These are phyloP conservation scores for Latrodectus hesperus DNA, from an alignment of 2,888 invertebrate genomes.

Conservation along the genomic window DNA sequence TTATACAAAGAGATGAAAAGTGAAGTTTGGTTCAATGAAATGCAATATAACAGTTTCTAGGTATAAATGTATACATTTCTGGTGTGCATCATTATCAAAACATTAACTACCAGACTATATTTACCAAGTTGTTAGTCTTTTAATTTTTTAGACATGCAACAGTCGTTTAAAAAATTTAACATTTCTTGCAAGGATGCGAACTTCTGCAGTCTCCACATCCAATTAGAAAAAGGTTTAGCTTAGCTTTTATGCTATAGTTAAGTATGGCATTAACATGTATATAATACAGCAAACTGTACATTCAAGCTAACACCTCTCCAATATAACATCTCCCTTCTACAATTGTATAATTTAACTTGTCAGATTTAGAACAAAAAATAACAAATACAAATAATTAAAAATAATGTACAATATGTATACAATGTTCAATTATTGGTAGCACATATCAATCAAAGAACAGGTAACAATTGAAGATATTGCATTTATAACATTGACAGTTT, in stretches of 20 bases:
- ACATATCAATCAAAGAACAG: constrained; percentile 48
- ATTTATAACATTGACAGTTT: too few species aligned
- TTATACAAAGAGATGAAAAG: constrained; percentile 57
- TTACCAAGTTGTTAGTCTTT: constrained; percentile 41
- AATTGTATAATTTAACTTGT: constrained; percentile 12
- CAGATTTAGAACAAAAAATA: neutral
- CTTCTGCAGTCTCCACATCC: too few species aligned
- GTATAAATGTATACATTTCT: constrained; percentile 55
- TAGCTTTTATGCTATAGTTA: constrained; percentile 41
- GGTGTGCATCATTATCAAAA: constrained; percentile 64
- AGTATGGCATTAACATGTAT: constrained; percentile 54
- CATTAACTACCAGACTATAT: constrained; percentile 60
- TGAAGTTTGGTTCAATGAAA: constrained; percentile 52
- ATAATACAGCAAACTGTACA: constrained; percentile 64
- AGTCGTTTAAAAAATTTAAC: constrained; percentile 29
- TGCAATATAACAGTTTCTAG: constrained; percentile 60
- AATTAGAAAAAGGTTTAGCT: too few species aligned
- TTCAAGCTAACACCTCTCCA: constrained; percentile 56
- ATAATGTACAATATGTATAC: too few species aligned
- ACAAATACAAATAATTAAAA: constrained; percentile 18
- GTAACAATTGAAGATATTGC: constrained; percentile 3
- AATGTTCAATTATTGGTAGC: neutral
- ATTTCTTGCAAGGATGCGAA: constrained; percentile 3
- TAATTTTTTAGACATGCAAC: constrained; percentile 43
- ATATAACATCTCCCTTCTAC: constrained; percentile 42